Conservation (phyloP, 2,888 invertebrate species). For the Ennomos erosarius region DNA sequence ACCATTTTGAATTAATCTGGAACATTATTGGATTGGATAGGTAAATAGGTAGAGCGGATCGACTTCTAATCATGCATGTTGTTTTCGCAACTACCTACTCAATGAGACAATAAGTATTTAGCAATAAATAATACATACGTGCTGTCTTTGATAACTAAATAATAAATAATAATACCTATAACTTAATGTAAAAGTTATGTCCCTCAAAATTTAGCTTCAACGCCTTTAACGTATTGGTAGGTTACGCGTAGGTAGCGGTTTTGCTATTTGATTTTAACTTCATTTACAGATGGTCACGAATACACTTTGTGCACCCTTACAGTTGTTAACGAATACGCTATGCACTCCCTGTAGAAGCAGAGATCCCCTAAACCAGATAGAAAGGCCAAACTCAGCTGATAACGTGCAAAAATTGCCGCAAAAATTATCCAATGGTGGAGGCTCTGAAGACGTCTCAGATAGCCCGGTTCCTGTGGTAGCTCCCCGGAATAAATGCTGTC, state of each 20-base stretch:
- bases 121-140: no score
- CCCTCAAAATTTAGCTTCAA: no score
- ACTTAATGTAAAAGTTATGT: no score
- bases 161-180: no score
- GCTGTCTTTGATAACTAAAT: no score
- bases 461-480: not conserved
- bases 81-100: no score
- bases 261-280: slow-evolving; percentile 15
- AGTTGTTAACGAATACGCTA: not conserved
- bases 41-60: no score
- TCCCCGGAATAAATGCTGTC: slow-evolving; percentile 60
- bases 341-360: slow-evolving; percentile 3
- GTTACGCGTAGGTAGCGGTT: not conserved
- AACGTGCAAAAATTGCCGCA: not conserved
- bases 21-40: no score
- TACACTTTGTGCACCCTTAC: slow-evolving; percentile 19
- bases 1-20: no score
- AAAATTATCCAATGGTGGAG: not conserved
- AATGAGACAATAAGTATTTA: no score
- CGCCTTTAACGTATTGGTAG: no score
- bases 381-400: not conserved
- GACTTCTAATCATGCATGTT: no score
- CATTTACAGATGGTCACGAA: slow-evolving; percentile 49
- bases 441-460: not conserved
- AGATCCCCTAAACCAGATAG: slow-evolving; percentile 6